Evolutionary conservation across 2,888 invertebrate species (phyloP), one percentile per base, ranked within the genome.

Genomic region (Anorthoa munda): DNA sequence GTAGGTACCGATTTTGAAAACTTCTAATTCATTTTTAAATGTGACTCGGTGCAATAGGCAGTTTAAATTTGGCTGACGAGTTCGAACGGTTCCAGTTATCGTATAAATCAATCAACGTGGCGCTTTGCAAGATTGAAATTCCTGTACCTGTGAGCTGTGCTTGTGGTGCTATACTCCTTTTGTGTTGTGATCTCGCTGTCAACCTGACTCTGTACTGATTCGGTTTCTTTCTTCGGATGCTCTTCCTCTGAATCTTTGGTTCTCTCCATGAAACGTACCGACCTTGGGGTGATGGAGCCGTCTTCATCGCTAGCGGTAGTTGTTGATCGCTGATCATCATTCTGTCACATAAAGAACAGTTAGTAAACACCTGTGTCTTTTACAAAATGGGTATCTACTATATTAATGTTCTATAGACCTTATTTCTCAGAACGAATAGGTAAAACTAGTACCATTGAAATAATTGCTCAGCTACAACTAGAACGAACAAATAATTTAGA

Each of bases 241-340:
- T 95, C 95, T 17, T 95, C 95, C 55, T 96, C 96, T 55, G 94
- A 92, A 13, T 94, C 93, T 56, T 90, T 89, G 0, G 93, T 84
- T 66, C 95, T 91, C 83, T 97, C 97, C 13, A 97, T 96, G 90
- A 98, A 98, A 23, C 98, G 97, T 7, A 98, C 98, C 1, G 97
- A 97, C 56, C 98, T 96, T 9, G 96, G 96, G 7, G 97, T 96
- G 56, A 96, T 95, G 12, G 97, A 97, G 0, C 94, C 94, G 68
- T 97, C 97, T 79, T 97, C 97, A 79, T 97, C 97, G 48, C 96
- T 96, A 0, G 95, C 95, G 2, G 95, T 95, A 7, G 94, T 94
- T 15, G 91, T 92, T 9, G 95, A 96, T 17, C 95, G 89, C 75
- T 95, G 95, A 68, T 95, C 95, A 9, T 96, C 96, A 73, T 90